phyloP scores from a whole-genome alignment of 1,140 invertebrate genomes.

The Trachymyrmex cornetzi region DNA sequence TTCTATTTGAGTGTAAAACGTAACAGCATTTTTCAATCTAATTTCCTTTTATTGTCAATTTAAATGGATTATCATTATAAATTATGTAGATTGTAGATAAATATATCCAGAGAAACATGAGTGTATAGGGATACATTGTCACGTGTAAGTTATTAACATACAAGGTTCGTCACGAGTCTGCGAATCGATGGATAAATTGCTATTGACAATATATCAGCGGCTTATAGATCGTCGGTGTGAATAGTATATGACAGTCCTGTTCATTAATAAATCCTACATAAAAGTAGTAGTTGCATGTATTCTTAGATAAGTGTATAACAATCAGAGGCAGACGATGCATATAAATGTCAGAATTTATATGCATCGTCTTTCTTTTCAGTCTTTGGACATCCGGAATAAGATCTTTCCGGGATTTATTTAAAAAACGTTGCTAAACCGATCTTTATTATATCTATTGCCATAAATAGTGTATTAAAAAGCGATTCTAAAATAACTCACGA shows the following conservation, averaged over 20 bases:
- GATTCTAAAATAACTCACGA: not conserved
- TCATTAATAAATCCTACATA: constrained; percentile 42
- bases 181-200: constrained; percentile 47
- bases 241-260: not conserved
- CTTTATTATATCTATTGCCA: not conserved
- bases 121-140: constrained; percentile 17
- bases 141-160: constrained; percentile 43
- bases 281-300: not conserved
- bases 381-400: not conserved
- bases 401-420: constrained; percentile 4
- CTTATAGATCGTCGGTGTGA: constrained; percentile 44
- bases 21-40: not conserved
- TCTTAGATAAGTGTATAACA: not conserved
- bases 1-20: not conserved
- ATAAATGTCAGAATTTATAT: constrained; percentile 3
- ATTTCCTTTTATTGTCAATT: constrained; percentile 30
- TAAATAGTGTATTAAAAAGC: not conserved
- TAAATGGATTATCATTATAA: constrained; percentile 22
- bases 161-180: not conserved
- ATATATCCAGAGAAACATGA: constrained; percentile 22
- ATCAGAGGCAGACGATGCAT: not conserved
- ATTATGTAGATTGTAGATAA: constrained; percentile 8
- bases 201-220: constrained; percentile 45
- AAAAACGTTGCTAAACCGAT: not conserved
- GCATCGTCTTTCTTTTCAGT: not conserved